phyloP scores from a whole-genome alignment of 1,140 invertebrate species.

The Bilobella aurantiaca region DNA sequence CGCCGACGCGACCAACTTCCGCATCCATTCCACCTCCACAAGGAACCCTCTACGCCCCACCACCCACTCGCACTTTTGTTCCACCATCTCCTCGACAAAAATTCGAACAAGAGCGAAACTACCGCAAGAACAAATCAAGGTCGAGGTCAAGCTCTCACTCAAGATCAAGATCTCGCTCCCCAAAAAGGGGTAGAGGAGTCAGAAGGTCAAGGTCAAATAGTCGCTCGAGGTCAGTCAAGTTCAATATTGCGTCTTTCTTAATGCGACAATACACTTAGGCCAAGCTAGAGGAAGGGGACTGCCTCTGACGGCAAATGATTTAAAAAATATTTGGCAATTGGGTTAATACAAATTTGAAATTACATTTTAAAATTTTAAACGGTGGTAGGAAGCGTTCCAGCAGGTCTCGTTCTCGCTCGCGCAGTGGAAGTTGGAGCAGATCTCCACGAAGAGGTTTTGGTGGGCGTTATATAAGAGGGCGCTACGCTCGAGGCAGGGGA shows the following conservation, averaged over 20 bases:
- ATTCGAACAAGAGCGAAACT: background rate
- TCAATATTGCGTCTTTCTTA: no score
- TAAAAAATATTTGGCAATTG: no score
- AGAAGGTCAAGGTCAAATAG: constrained; percentile 12
- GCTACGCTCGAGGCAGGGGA: no score
- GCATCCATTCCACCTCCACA: background rate
- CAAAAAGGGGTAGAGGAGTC: constrained; percentile 8
- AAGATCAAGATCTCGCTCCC: background rate
- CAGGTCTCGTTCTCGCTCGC: constrained; percentile 11
- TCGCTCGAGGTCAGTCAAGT: constrained; percentile 4
- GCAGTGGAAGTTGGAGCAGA: background rate
- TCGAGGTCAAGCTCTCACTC: constrained; percentile 3
- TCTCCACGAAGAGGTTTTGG: background rate
- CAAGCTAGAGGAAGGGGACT: no score
- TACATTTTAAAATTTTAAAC: no score
- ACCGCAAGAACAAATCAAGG: background rate
- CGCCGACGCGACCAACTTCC: no score
- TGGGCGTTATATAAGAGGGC: background rate
- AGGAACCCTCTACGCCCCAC: background rate
- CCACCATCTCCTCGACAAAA: background rate
- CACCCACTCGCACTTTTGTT: background rate
- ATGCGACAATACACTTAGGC: no score
- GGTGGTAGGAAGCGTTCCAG: background rate
- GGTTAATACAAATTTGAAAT: no score
- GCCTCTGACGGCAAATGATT: no score